These are phyloP conservation scores for Cordilura impudica DNA, from an alignment of 2,888 invertebrate genomes.

Conservation along the genomic window DNA sequence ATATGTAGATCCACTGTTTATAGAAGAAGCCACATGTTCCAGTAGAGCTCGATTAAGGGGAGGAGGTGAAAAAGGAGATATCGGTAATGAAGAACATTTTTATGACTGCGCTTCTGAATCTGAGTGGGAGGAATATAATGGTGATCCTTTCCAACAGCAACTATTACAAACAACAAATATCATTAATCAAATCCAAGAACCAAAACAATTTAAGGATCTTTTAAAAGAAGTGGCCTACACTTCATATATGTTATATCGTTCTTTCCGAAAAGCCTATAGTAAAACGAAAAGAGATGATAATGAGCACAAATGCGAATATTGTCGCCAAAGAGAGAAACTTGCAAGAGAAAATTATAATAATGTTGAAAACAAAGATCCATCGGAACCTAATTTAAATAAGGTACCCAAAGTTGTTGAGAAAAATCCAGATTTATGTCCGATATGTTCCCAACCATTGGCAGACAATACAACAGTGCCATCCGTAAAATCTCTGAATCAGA, in stretches of 20 bases:
- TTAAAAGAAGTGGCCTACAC: conserved; percentile 28
- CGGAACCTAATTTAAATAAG: too few species aligned
- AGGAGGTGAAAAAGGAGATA: not conserved
- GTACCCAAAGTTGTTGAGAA: too few species aligned
- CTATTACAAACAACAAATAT: conserved; percentile 21
- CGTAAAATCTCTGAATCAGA: too few species aligned
- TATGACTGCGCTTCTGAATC: conserved; percentile 20
- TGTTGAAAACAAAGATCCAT: not conserved
- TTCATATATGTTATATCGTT: conserved; percentile 22
- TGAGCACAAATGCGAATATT: not conserved
- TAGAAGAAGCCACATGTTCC: not conserved
- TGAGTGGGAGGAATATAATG: not conserved
- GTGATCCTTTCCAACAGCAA: not conserved
- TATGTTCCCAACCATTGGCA: too few species aligned
- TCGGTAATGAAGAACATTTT: not conserved
- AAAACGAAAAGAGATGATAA: not conserved
- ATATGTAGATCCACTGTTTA: conserved; percentile 1
- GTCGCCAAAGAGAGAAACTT: not conserved
- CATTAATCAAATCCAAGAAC: conserved; percentile 10
- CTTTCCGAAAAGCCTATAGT: conserved; percentile 31
- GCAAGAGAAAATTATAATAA: not conserved
- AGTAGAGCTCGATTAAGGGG: not conserved
- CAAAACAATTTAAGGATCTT: conserved; percentile 36
- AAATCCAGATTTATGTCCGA: too few species aligned
- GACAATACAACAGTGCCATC: too few species aligned